Percentiles rank a stretch among this genome's conserved stretches.
Evolutionary conservation across 2,797 vertebrate species (phyloP).

Genomic region (Rousettus madagascariensis): DNA sequence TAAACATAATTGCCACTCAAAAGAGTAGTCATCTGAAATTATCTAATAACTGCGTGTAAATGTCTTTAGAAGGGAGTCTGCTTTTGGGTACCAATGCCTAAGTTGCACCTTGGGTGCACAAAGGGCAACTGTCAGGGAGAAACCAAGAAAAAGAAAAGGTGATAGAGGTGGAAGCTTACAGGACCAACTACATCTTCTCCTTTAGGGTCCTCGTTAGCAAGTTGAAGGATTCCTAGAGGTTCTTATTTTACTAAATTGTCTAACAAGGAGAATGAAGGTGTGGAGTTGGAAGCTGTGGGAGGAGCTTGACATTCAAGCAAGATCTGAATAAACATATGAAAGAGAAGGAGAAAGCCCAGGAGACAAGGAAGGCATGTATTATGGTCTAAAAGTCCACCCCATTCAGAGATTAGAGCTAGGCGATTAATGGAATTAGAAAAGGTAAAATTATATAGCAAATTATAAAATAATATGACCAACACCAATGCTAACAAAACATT

Average conservation of each 20-base stretch:
- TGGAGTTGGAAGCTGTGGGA: background rate
- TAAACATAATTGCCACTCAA: background rate
- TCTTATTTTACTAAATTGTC: background rate
- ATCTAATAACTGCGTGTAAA: background rate
- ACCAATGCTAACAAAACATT: background rate
- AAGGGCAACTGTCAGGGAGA: background rate
- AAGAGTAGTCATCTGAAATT: background rate
- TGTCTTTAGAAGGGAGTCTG: background rate
- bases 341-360: background rate
- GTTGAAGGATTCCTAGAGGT: background rate
- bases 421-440: constrained; percentile 28
- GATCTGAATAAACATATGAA: background rate
- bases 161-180: background rate
- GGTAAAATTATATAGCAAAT: background rate
- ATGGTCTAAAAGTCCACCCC: background rate
- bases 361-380: background rate
- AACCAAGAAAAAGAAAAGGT: background rate
- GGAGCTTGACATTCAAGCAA: background rate
- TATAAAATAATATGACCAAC: background rate
- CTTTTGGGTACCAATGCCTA: background rate
- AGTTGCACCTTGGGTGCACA: fast-evolving
- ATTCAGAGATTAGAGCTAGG: background rate
- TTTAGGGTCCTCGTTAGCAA: background rate
- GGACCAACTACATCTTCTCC: background rate
- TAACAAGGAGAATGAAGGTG: background rate